phyloP scores from a whole-genome alignment of 2,888 invertebrate species.

The Mycalesis mineus region DNA sequence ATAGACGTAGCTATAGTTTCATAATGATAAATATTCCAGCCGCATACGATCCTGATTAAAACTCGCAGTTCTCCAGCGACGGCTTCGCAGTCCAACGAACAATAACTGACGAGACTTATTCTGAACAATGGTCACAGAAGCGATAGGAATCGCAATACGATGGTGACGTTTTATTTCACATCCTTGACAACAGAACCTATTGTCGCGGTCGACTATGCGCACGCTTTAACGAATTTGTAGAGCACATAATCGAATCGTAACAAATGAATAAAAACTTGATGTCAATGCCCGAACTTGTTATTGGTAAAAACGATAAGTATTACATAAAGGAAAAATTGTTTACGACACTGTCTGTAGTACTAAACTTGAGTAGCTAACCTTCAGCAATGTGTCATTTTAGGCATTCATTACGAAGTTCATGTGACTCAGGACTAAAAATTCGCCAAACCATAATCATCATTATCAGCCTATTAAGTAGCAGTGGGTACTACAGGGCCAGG shows the following conservation, averaged over 20 bases:
- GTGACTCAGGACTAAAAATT: too few species aligned
- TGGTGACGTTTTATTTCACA: conserved; percentile 54
- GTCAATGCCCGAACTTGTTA: conserved; percentile 46
- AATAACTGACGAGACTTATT: conserved; percentile 73
- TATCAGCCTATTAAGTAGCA: too few species aligned
- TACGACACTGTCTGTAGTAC: background rate
- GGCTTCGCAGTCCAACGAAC: conserved; percentile 48
- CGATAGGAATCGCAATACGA: conserved; percentile 71
- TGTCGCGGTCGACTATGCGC: conserved; percentile 40
- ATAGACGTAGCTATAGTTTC: background rate
- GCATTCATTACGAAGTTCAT: too few species aligned
- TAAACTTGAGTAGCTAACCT: too few species aligned
- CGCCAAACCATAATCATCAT: too few species aligned
- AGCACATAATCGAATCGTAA: conserved; percentile 50
- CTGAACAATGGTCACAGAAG: conserved; percentile 70
- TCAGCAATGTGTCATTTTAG: too few species aligned
- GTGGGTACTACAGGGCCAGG: background rate
- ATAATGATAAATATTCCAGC: conserved; percentile 45
- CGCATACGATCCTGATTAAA: conserved; percentile 65
- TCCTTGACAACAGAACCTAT: conserved; percentile 49
- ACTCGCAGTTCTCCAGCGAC: conserved; percentile 56
- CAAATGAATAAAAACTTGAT: conserved; percentile 34
- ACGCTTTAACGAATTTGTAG: conserved; percentile 45
- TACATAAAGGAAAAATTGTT: background rate
- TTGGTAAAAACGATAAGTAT: background rate